These are phyloP conservation scores for Liopterus haemorrhoidalis DNA, from an alignment of 2,888 invertebrate genomes.

Conservation along the genomic window DNA sequence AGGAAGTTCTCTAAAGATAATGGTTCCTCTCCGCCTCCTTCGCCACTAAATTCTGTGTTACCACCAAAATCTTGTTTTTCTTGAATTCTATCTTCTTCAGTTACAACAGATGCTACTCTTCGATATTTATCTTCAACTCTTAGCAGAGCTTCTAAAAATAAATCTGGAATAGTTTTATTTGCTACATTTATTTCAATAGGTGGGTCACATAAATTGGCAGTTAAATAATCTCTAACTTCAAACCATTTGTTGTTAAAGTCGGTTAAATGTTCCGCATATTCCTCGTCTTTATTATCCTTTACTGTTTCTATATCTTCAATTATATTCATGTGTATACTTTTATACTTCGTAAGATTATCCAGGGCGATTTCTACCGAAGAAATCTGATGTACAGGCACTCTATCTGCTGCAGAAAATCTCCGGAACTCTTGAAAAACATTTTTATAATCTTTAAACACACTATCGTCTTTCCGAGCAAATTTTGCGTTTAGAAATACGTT, in stretches of 20 bases:
- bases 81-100: constrained; percentile 48
- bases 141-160: constrained; percentile 38
- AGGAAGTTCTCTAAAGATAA: constrained; percentile 29
- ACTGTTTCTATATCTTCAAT: constrained; percentile 10
- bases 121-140: constrained; percentile 40
- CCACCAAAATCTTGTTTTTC: constrained; percentile 48
- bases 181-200: constrained; percentile 36
- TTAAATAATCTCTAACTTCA: constrained; percentile 33
- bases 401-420: neutral
- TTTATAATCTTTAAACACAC: constrained; percentile 36
- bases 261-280: constrained; percentile 30
- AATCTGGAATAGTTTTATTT: constrained; percentile 34
- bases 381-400: too few relatives aligned
- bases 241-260: constrained; percentile 33
- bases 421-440: constrained; percentile 34
- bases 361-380: neutral
- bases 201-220: constrained; percentile 27
- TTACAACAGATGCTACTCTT: constrained; percentile 45
- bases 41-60: constrained; percentile 44
- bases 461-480: constrained; percentile 31
- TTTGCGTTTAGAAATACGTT: constrained; percentile 43
- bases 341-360: neutral
- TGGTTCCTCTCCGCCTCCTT: constrained; percentile 40
- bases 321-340: neutral
- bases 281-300: constrained; percentile 5